A percentile compares a stretch with the other conserved stretches of the same genome.
Evolutionary conservation across 2,113 vertebrate species (phyloP).

Genomic region (Cephalopterus ornatus): DNA sequence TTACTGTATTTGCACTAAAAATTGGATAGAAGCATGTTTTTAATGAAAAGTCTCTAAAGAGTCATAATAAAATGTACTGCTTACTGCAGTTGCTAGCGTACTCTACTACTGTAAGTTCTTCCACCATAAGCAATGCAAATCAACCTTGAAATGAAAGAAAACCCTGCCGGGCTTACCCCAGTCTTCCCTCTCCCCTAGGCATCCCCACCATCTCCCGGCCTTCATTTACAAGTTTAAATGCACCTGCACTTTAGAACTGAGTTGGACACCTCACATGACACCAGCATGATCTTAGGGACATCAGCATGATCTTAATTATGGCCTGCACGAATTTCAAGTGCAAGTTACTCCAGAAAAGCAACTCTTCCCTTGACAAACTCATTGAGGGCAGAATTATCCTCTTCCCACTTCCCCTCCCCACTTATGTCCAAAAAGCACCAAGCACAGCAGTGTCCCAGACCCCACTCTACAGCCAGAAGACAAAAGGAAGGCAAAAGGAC

Average conservation of each 20-base stretch:
- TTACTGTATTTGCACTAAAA: neutral
- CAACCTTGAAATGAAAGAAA: neutral
- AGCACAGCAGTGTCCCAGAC: neutral
- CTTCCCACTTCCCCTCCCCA: accelerated
- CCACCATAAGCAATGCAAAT: neutral
- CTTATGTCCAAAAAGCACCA: neutral
- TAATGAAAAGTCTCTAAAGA: neutral
- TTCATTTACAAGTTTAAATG: neutral
- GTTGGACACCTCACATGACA: neutral
- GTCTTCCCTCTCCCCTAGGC: neutral
- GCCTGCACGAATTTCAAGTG: neutral
- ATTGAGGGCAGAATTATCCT: neutral
- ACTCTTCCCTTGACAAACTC: neutral
- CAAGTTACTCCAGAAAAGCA: neutral
- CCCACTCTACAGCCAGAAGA: neutral
- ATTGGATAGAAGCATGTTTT: neutral
- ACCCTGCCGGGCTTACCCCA: neutral
- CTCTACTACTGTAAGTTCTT: neutral
- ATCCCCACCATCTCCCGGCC: neutral
- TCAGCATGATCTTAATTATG: neutral
- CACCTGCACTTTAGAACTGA: accelerated
- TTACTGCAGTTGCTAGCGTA: neutral
- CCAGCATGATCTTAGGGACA: neutral
- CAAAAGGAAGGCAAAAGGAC: accelerated
- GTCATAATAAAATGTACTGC: neutral